Evolutionary conservation across 2,888 invertebrate genomes (phyloP), one percentile per base, ranked within the genome.

Genomic region (Eubasilissa splendida): DNA sequence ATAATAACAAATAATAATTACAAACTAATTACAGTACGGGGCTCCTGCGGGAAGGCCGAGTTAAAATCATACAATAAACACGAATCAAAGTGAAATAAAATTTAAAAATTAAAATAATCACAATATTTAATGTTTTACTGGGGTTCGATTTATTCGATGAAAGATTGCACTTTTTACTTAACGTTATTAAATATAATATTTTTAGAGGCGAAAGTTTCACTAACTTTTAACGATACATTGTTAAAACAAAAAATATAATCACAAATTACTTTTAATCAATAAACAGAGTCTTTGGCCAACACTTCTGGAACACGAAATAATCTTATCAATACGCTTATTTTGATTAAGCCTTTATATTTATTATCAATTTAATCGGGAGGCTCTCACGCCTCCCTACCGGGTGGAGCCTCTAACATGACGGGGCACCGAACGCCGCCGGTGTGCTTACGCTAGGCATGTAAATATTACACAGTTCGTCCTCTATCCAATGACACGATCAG

Each of bases 101-200:
- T 80, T 82, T 81, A 77, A 71, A 81, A 80, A 70, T 75, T 73
- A 77, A 80, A 83, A 82, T 80, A 78, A 83, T 83, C 82, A 83
- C 82, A 79, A 60, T 80, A 63, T 59, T 31, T 79, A 81, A 81
- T 68, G 60, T 79, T 78, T 53, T 81, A 81, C 77, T 65, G 82
- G 84, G 83, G 82, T 81, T 83, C 80, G 80, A 80, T 82, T 80
- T 81, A 58, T 84, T 84, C 84, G 84, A 84, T 84, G 83, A 82
- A 80, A 75, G 84, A 84, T 84, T 84, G 84, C 84, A 84, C 84
- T 80, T 84, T 74, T 78, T 66, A 54, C 81, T 80, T 82, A 82
- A 76, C 52, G 22, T 63, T 80, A 81, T 76, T 75, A 63, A 76
- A 74, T 70, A 81, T 78, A 74, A 81, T 81, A 73, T 50, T 65